Evolutionary conservation across 1,140 invertebrate genomes (phyloP), one percentile per base, ranked within the genome.

Genomic region (Drosophila kohkoa): DNA sequence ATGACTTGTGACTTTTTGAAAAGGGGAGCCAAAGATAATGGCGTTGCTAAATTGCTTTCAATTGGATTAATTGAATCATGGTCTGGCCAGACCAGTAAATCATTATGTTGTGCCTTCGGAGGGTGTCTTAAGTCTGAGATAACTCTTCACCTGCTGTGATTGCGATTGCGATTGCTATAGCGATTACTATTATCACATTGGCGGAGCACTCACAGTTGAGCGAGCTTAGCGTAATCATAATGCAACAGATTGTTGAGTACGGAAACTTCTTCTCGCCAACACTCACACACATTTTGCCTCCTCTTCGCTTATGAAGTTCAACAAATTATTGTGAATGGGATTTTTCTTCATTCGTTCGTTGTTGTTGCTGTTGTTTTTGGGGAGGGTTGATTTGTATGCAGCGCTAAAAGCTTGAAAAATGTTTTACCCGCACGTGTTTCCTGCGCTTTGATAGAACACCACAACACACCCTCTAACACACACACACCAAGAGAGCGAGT

Each of bases 401-500:
- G 85, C 81, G 85, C 81, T 89, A 89, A 89, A 89, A 89, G 85
- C 85, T 90, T 89, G 86, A 89, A 89, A 88, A 89, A 89, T 89
- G 85, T 90, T 89, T 88, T 79, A 76, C 79, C 86, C 85, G 86
- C 85, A 89, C 85, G 85, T 89, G 85, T 89, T 89, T 89, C 85
- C 85, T 89, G 85, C 72, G 85, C 85, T 85, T 88, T 87, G 77
- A 87, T 87, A 74, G 83, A 87, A 86, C 67, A 43, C n/a, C 41
- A 43, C 41, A 60, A 54, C 60, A 41, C 59, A 32, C 63, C 28
- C 63, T 55, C 54, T 10, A 59, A 69, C 46, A 45, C 71, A 73
- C 48, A 70, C 46, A 28, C 28, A 59, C 59, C 49, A 20, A 72
- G 35, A 43, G 63, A 63, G 38, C 65, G 57, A 62, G 64, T 52